Base-by-base conservation (phyloP, 2,888 invertebrate genomes). In the Epiblema foenella region DNA sequence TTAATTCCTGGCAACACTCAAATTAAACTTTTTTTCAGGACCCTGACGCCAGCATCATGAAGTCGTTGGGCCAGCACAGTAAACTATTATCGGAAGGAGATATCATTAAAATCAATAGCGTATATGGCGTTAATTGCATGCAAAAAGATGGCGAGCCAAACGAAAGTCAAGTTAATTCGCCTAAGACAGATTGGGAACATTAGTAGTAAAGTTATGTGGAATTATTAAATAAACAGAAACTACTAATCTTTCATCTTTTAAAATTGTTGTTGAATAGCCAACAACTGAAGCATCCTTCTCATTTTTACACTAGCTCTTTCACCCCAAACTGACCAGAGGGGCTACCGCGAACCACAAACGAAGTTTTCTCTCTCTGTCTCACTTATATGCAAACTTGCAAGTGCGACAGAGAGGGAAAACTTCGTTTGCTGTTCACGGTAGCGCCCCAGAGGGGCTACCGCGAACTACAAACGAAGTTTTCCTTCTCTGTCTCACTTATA, bases 31-130 rank as follows among this genome's bases (percentile, higher is more conserved):
- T 73, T 72, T 79, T 78, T 2, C 81, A 93, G 92, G 92, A 93
- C 24, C 89, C 91, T 0, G 85, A 88, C 39, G 91, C 91, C 11
- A 76, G 75, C 0, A 54, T 90, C 1, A 92, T 93, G 92, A 85
- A 81, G 59, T 73, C 79, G 0, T 68, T 93, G 0, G 92, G 92
- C 0, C 91, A 93, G 69, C 78, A 91, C 46, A 57, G 77, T 0
- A 72, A 86, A 37, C 73, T 91, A 0, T 77, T 92, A 0, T 93
- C 92, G 1, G 82, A 90, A 0, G 66, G 69, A 3, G 92, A 93
- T 24, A 81, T 91, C 0, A 73, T 89, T 0, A 93, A 90, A 72
- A 91, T 93, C 7, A 93, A 93, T 76, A 89, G 85, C n/a, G 83
- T 93, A 0, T 93, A 93, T 33, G 91, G 90, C 0, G 68, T 83